phyloP scores from a whole-genome alignment of 2,888 invertebrate species.

The Patella caerulea region DNA sequence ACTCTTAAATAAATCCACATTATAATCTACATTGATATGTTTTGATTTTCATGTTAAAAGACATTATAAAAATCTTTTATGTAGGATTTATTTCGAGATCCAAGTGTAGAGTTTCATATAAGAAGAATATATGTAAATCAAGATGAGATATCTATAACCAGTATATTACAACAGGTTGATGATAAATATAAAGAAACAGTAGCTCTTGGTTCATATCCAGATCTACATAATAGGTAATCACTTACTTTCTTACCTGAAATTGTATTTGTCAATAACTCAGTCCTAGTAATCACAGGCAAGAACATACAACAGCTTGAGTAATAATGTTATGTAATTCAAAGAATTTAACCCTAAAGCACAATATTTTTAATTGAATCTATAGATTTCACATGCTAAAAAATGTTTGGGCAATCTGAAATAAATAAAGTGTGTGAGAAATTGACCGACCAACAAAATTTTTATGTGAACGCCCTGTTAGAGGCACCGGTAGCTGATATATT shows the following conservation, averaged over 20 bases:
- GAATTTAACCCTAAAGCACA: too few species aligned
- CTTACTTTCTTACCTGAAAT: background rate
- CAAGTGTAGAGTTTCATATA: conserved; percentile 60
- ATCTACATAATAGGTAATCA: conserved; percentile 71
- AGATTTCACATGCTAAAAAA: too few species aligned
- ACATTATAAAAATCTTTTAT: conserved; percentile 37
- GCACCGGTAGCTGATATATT: too few species aligned
- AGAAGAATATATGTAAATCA: conserved; percentile 65
- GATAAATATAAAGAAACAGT: conserved; percentile 73
- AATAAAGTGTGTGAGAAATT: too few species aligned
- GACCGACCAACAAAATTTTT: too few species aligned
- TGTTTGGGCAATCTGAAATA: too few species aligned
- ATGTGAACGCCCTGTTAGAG: too few species aligned
- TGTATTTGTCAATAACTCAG: too few species aligned
- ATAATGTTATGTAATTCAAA: too few species aligned
- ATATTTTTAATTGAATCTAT: too few species aligned
- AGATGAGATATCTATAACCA: conserved; percentile 72
- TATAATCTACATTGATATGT: background rate
- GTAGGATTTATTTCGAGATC: conserved; percentile 66
- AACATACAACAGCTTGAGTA: too few species aligned
- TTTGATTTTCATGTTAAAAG: background rate
- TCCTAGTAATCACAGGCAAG: too few species aligned
- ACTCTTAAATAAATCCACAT: background rate
- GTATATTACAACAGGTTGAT: conserved; percentile 73
- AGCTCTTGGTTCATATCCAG: conserved; percentile 77